Conservation (phyloP, 2,797 vertebrate genomes). For the Helarctos malayanus region DNA sequence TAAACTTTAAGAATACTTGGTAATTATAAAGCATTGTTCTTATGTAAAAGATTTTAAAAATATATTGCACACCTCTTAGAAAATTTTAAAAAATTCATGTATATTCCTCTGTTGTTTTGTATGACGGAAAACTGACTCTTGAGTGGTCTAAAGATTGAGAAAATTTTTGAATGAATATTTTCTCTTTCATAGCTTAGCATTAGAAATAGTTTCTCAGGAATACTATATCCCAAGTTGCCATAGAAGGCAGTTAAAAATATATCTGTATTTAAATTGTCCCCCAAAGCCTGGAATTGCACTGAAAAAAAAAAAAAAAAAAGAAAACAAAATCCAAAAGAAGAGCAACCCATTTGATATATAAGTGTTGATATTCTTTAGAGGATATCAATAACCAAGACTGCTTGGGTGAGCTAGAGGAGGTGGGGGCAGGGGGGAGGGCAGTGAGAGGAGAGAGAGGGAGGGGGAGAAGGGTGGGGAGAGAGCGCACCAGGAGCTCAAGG, state of each 20-base stretch:
- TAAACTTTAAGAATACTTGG: conserved; percentile 38
- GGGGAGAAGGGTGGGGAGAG: neutral
- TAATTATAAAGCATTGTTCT: conserved; percentile 56
- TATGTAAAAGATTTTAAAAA: neutral
- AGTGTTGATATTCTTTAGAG: conserved; percentile 47
- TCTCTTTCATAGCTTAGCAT: conserved; percentile 51
- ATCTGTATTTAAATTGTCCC: conserved; percentile 51
- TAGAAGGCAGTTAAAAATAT: conserved; percentile 61
- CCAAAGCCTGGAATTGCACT: neutral
- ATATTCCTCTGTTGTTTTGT: neutral
- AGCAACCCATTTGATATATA: neutral
- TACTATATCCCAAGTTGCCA: neutral
- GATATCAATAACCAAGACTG: neutral
- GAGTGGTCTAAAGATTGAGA: conserved; percentile 1
- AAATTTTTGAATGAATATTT: conserved; percentile 60
- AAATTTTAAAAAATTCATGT: conserved; percentile 28
- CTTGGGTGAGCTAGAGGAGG: neutral
- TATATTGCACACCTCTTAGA: conserved; percentile 52
- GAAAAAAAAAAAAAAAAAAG: conserved; percentile 46
- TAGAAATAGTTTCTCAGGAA: conserved; percentile 23
- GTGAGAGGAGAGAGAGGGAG: neutral
- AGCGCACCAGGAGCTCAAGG: too few relatives aligned
- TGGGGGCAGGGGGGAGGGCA: neutral
- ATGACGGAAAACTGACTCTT: conserved; percentile 54
- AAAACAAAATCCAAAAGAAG: conserved; percentile 14